A percentile compares a stretch with the other conserved stretches of the same genome.
These are phyloP conservation scores for Enteromius viviparus DNA, from an alignment of 2,797 vertebrate species.

Conservation along the genomic window DNA sequence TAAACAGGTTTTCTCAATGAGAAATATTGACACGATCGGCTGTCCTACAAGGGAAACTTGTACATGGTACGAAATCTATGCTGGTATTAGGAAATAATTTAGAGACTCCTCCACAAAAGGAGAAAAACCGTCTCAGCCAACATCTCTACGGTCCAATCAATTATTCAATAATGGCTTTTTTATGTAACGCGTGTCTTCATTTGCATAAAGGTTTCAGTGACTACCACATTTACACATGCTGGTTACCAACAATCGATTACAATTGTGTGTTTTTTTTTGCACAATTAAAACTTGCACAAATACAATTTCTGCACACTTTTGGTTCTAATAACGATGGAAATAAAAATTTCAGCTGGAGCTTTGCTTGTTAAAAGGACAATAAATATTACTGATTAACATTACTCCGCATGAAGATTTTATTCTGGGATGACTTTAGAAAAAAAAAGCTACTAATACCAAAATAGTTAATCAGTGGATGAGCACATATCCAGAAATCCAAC, in stretches of 20 bases:
- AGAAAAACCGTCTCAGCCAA: slow-evolving; percentile 38
- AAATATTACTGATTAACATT: not conserved
- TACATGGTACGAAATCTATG: slow-evolving; percentile 44
- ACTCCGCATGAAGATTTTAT: not conserved
- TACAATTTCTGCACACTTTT: slow-evolving; percentile 51
- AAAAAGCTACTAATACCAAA: slow-evolving; percentile 18
- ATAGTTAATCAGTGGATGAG: not conserved
- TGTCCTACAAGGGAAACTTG: slow-evolving; percentile 22
- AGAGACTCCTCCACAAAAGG: slow-evolving; percentile 26
- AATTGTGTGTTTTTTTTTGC: not conserved
- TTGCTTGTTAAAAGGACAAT: slow-evolving; percentile 2
- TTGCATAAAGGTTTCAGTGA: slow-evolving; percentile 59
- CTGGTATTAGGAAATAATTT: slow-evolving; percentile 57
- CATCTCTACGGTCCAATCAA: slow-evolving; percentile 34
- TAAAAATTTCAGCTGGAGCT: not conserved
- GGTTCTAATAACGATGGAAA: slow-evolving; percentile 45
- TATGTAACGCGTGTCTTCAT: slow-evolving; percentile 39
- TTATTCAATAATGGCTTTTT: slow-evolving; percentile 70
- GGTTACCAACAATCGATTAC: slow-evolving; percentile 43
- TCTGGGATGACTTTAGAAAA: slow-evolving; percentile 21
- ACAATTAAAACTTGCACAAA: slow-evolving; percentile 55
- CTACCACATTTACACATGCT: slow-evolving; percentile 54
- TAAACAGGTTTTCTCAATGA: slow-evolving; percentile 33
- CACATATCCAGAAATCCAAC: slow-evolving; percentile 39
- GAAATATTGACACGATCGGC: slow-evolving; percentile 11